Percentiles rank a stretch among this genome's conserved stretches.
These are phyloP conservation scores for Chorisops tibialis DNA, from an alignment of 2,888 invertebrate genomes.

Conservation along the genomic window DNA sequence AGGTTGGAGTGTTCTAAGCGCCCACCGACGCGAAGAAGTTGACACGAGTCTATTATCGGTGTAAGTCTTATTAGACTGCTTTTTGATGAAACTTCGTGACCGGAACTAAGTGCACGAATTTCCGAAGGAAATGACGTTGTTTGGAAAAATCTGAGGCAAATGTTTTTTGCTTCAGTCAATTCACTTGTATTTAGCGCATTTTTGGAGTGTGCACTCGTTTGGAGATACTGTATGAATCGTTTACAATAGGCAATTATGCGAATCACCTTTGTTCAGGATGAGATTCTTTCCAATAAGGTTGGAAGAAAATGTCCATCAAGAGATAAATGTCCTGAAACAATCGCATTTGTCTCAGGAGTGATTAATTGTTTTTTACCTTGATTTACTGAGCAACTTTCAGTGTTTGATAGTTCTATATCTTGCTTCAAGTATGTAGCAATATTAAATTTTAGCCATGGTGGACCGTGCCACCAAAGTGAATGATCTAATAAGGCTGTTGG, in stretches of 20 bases:
- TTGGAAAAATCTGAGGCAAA: too few relatives aligned
- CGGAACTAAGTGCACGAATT: too few relatives aligned
- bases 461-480: conserved; percentile 12
- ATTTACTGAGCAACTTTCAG: background rate
- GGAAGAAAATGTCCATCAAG: background rate
- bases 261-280: background rate
- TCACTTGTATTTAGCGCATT: background rate
- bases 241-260: background rate
- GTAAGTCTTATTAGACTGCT: too few relatives aligned
- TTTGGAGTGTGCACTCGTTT: background rate
- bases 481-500: background rate
- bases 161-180: conserved; percentile 32
- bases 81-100: too few relatives aligned
- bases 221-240: background rate
- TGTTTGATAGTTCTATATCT: background rate
- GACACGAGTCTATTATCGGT: too few relatives aligned
- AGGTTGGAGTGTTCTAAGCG: conserved; percentile 35
- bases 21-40: too few relatives aligned
- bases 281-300: background rate
- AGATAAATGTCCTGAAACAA: background rate
- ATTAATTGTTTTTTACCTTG: background rate
- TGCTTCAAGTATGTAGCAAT: background rate
- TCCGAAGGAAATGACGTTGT: too few relatives aligned
- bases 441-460: conserved; percentile 36
- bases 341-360: background rate